These are phyloP conservation scores for Morone saxatilis DNA, from an alignment of 2,113 vertebrate genomes.

Conservation along the genomic window DNA sequence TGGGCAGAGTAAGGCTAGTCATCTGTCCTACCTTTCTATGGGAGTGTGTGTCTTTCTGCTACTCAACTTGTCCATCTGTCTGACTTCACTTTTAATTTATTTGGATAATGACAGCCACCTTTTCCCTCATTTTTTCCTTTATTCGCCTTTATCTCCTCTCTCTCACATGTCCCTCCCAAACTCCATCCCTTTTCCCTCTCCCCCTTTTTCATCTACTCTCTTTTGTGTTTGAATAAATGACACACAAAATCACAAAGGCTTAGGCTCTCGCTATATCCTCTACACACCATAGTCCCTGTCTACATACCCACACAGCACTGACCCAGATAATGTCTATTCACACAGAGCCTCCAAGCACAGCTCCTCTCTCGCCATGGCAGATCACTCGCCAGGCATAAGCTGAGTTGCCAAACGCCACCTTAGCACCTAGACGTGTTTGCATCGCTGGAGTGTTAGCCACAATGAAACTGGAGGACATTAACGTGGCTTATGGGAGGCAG, in stretches of 20 bases:
- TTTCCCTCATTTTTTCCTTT: conserved; percentile 43
- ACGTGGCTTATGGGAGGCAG: conserved; percentile 13
- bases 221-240: conserved; percentile 73
- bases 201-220: conserved; percentile 56
- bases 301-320: conserved; percentile 69
- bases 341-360: conserved; percentile 41
- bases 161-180: conserved; percentile 46
- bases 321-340: conserved; percentile 78
- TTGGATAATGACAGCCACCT: conserved; percentile 48
- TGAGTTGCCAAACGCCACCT: conserved; percentile 47
- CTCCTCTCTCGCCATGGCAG: conserved; percentile 25
- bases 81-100: conserved; percentile 51
- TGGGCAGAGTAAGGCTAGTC: conserved; percentile 33
- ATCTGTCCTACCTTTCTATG: conserved; percentile 36
- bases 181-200: conserved; percentile 57
- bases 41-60: conserved; percentile 20
- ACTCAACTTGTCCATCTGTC: conserved; percentile 15
- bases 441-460: conserved; percentile 15
- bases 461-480: conserved; percentile 19
- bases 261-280: conserved; percentile 57
- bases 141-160: conserved; percentile 61
- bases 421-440: conserved; percentile 18
- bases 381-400: conserved; percentile 43
- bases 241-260: conserved; percentile 74
- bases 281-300: conserved; percentile 49